Evolutionary conservation across 2,113 vertebrate genomes (phyloP).

Genomic region (Suncus etruscus): DNA sequence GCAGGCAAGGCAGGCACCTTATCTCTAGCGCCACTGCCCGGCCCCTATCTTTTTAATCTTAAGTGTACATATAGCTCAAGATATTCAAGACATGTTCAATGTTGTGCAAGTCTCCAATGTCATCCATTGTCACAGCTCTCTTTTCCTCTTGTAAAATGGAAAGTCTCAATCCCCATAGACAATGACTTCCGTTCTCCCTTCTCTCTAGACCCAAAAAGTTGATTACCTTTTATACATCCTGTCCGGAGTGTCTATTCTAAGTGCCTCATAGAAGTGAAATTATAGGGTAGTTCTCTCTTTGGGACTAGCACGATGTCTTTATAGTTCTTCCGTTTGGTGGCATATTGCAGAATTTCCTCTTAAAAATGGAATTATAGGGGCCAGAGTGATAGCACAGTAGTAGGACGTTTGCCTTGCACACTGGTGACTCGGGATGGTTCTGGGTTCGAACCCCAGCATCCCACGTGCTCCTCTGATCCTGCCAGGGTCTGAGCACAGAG

Average conservation of each 20-base stretch:
- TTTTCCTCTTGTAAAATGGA: background rate
- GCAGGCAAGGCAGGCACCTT: too few species aligned
- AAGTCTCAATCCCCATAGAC: background rate
- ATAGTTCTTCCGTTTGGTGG: background rate
- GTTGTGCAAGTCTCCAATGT: background rate
- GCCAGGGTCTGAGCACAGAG: too few species aligned
- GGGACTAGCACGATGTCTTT: background rate
- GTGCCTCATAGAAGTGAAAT: background rate
- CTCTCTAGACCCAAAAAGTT: background rate
- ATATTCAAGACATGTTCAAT: background rate
- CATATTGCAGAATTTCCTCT: slow-evolving; percentile 15
- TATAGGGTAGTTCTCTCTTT: slow-evolving; percentile 6
- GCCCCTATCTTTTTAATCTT: too few species aligned
- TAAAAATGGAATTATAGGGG: too few species aligned
- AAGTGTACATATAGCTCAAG: too few species aligned
- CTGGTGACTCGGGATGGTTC: too few species aligned
- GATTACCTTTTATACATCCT: background rate
- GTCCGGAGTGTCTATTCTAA: background rate
- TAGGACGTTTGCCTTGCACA: too few species aligned
- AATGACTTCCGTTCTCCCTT: background rate
- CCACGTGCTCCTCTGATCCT: too few species aligned
- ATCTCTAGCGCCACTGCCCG: too few species aligned
- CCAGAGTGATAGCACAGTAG: too few species aligned
- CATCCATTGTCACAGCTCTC: background rate
- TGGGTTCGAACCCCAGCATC: too few species aligned